Conservation (phyloP, 2,888 invertebrate species). For the Andrena dorsata region DNA sequence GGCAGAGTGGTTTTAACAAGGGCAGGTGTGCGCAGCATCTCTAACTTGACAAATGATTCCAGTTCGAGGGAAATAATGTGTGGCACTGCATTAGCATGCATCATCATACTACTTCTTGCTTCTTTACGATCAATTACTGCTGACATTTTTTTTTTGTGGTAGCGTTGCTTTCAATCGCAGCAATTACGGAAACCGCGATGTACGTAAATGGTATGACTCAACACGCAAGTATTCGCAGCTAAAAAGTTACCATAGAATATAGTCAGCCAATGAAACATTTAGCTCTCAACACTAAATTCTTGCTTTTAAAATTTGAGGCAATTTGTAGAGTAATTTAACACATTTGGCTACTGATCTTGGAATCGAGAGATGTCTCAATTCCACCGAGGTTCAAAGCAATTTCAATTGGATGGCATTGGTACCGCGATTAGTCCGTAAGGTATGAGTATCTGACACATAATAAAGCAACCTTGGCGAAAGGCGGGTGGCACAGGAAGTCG, state of each 20-base stretch:
- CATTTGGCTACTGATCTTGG: not conserved
- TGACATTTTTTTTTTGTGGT: constrained; percentile 16
- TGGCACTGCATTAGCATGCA: not conserved
- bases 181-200: constrained; percentile 35
- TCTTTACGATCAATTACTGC: constrained; percentile 35
- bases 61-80: not conserved
- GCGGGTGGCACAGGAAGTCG: constrained; percentile 84
- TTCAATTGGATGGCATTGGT: constrained; percentile 66
- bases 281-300: not conserved
- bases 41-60: not conserved
- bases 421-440: constrained; percentile 76
- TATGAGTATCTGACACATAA: constrained; percentile 77
- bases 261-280: not conserved
- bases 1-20: not conserved
- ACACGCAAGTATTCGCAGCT: constrained; percentile 28
- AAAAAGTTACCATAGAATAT: constrained; percentile 24
- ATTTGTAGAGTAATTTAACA: not conserved
- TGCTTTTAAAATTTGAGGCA: not conserved
- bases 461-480: constrained; percentile 81
- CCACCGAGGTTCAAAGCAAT: constrained; percentile 6
- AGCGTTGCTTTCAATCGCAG: constrained; percentile 29
- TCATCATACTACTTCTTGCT: constrained; percentile 17
- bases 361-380: not conserved
- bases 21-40: not conserved
- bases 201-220: constrained; percentile 40